These are phyloP conservation scores for Brachionus angularis DNA, from an alignment of 1,140 invertebrate species.

Conservation along the genomic window DNA sequence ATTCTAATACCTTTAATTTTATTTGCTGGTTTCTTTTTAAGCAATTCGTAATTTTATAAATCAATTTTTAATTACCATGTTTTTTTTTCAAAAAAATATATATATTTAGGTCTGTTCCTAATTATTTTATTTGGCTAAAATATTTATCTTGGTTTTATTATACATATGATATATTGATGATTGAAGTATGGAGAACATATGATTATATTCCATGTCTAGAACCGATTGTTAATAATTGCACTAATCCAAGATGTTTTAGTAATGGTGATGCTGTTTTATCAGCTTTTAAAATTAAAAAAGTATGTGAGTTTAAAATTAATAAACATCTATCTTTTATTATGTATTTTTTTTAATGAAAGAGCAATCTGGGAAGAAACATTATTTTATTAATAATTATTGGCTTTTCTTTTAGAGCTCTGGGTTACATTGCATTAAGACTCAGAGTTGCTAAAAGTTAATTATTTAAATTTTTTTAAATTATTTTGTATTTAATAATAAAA, in stretches of 20 bases:
- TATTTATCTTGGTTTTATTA: slow-evolving; percentile 44
- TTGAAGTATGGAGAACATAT: slow-evolving; percentile 19
- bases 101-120: slow-evolving; percentile 7
- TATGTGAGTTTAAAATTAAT: background rate
- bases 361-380: background rate
- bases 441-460: background rate
- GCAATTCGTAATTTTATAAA: slow-evolving; percentile 59
- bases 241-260: background rate
- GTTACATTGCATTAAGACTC: background rate
- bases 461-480: no score
- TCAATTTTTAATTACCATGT: background rate
- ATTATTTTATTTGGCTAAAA: slow-evolving; percentile 43
- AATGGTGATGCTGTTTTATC: slow-evolving; percentile 2
- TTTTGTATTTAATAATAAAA: background rate
- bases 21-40: slow-evolving; percentile 92
- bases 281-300: background rate
- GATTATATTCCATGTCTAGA: slow-evolving; percentile 1
- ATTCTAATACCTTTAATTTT: slow-evolving; percentile 80
- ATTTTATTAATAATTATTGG: background rate
- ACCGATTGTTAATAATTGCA: background rate
- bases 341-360: background rate
- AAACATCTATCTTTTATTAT: background rate
- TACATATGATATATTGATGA: slow-evolving; percentile 22
- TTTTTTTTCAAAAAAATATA: background rate
- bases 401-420: background rate